Percentiles rank a stretch among this genome's conserved stretches.
Evolutionary conservation across 1,140 invertebrate genomes (phyloP).

Genomic region (Drosophila biarmipes): DNA sequence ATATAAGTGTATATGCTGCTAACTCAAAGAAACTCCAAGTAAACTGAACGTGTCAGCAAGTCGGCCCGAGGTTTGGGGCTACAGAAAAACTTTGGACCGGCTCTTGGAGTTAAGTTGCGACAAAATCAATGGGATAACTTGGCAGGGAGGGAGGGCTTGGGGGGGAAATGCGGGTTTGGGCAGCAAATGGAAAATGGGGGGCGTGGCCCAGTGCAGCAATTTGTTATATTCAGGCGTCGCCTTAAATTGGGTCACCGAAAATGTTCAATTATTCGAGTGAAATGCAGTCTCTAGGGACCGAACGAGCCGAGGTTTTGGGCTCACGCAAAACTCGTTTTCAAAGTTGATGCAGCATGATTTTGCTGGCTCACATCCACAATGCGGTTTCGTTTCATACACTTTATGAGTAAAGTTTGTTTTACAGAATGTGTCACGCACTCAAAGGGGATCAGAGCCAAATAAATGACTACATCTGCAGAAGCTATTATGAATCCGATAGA

Average conservation of each 20-base stretch:
- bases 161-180: neutral
- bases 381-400: conserved; percentile 36
- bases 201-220: conserved; percentile 58
- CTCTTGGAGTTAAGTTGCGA: conserved; percentile 44
- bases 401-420: conserved; percentile 16
- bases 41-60: conserved; percentile 58
- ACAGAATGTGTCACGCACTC: conserved; percentile 33
- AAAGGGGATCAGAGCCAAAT: conserved; percentile 3
- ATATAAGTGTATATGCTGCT: conserved; percentile 3
- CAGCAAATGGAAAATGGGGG: conserved; percentile 21
- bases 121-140: conserved; percentile 75
- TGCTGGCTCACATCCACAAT: conserved; percentile 15
- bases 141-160: neutral
- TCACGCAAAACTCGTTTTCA: conserved; percentile 62
- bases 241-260: conserved; percentile 76
- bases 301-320: conserved; percentile 31
- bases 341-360: conserved; percentile 61
- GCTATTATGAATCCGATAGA: neutral
- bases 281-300: conserved; percentile 50
- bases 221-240: conserved; percentile 61
- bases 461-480: neutral
- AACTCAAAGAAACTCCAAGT: conserved; percentile 35
- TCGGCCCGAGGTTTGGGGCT: conserved; percentile 27
- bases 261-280: conserved; percentile 70
- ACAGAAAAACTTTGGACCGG: conserved; percentile 43